These are phyloP conservation scores for Dorcus parallelipipedus DNA, from an alignment of 2,888 invertebrate genomes.

Conservation along the genomic window DNA sequence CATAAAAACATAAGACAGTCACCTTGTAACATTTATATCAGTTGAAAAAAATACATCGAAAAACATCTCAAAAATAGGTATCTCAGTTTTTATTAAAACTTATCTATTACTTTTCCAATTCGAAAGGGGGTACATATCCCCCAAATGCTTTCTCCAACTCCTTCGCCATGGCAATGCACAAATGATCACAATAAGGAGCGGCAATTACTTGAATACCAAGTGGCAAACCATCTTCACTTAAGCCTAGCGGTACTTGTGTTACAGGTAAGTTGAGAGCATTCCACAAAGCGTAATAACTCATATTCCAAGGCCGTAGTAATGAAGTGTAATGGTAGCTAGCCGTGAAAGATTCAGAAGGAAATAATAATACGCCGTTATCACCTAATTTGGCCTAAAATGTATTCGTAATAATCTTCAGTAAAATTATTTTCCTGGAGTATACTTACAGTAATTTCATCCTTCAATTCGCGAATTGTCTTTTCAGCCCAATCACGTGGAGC, in stretches of 20 bases:
- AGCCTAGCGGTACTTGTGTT: conserved; percentile 80
- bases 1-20: no score
- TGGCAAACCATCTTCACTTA: conserved; percentile 68
- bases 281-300: conserved; percentile 80
- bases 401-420: no score
- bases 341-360: conserved; percentile 74
- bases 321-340: conserved; percentile 82
- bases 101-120: background rate
- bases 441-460: conserved; percentile 59
- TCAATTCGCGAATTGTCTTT: conserved; percentile 56
- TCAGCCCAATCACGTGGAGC: conserved; percentile 65
- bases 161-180: conserved; percentile 70
- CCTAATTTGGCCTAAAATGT: conserved; percentile 64
- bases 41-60: no score
- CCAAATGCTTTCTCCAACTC: conserved; percentile 67
- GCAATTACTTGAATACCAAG: conserved; percentile 79
- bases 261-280: conserved; percentile 80
- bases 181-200: conserved; percentile 65
- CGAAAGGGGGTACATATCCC: conserved; percentile 64
- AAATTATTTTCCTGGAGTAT: conserved; percentile 12
- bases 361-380: conserved; percentile 76
- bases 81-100: no score
- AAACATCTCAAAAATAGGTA: no score
- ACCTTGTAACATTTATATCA: no score
- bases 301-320: conserved; percentile 75